Percentiles rank a stretch among this genome's conserved stretches.
Conservation (phyloP, 2,888 invertebrate species). For the Andricus quercusramuli region DNA sequence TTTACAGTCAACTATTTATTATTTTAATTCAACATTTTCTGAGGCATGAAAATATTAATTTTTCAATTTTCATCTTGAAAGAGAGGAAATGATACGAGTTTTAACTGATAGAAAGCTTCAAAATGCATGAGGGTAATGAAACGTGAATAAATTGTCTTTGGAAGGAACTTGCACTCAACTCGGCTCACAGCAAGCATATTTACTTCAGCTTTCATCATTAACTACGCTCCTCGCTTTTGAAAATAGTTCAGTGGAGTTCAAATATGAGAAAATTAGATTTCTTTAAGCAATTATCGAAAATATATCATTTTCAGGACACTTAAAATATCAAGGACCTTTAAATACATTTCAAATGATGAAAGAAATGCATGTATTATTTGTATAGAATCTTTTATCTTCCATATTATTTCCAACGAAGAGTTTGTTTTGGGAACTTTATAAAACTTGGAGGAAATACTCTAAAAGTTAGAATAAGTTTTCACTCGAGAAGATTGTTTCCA, state of each 20-base stretch:
- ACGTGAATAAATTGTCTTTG: neutral
- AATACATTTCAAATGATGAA: neutral
- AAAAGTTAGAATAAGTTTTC: no score
- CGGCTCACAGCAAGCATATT: neutral
- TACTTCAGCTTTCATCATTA: neutral
- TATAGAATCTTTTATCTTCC: no score
- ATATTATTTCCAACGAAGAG: no score
- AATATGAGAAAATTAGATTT: neutral
- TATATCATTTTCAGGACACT: neutral
- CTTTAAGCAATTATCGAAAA: neutral
- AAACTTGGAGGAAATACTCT: no score
- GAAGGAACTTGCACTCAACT: neutral
- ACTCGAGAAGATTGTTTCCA: no score
- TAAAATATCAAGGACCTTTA: neutral
- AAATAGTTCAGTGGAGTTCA: neutral
- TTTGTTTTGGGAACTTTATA: no score
- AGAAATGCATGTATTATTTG: neutral
- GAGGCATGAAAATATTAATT: no score
- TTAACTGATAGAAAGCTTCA: neutral
- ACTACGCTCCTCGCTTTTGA: neutral
- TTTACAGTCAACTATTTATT: no score
- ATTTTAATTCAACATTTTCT: no score
- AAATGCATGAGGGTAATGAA: neutral
- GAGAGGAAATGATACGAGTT: neutral
- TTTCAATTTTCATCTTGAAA: neutral